Conservation (phyloP, 2,113 vertebrate species). For the Blennius ocellaris region DNA sequence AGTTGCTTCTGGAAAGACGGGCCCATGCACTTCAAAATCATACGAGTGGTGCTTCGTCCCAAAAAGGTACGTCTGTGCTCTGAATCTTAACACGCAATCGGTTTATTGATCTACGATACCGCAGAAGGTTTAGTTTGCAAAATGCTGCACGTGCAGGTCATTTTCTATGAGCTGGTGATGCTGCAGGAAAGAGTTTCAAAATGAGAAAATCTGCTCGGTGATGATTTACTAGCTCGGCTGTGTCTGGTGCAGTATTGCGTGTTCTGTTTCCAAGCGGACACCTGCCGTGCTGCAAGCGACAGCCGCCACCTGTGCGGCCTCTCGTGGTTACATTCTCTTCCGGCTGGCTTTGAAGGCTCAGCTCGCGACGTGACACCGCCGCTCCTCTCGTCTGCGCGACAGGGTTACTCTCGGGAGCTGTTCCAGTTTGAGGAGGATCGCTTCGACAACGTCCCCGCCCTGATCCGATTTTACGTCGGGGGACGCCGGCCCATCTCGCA, state of each 20-base stretch:
- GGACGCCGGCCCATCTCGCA: slow-evolving; percentile 83
- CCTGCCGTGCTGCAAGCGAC: not conserved
- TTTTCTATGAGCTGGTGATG: not conserved
- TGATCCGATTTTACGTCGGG: slow-evolving; percentile 86
- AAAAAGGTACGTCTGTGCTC: slow-evolving; percentile 74
- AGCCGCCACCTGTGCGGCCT: not conserved
- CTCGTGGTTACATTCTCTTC: not conserved
- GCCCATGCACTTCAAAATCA: slow-evolving; percentile 89
- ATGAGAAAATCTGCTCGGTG: not conserved
- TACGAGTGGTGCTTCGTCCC: slow-evolving; percentile 86
- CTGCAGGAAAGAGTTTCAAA: not conserved
- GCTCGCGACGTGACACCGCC: slow-evolving; percentile 8
- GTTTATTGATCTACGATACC: too few relatives aligned
- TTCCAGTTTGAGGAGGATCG: slow-evolving; percentile 92
- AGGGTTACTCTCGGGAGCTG: slow-evolving; percentile 85
- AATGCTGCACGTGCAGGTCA: not conserved
- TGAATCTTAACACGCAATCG: not conserved
- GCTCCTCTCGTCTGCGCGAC: slow-evolving; percentile 38
- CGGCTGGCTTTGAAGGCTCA: slow-evolving; percentile 11
- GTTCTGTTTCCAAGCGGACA: not conserved
- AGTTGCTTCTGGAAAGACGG: slow-evolving; percentile 85
- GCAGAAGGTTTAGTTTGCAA: not conserved
- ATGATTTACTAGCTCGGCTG: not conserved
- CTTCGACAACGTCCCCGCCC: slow-evolving; percentile 87
- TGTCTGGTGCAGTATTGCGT: not conserved